These are phyloP conservation scores for Temnothorax ravouxi DNA, from an alignment of 2,888 invertebrate genomes.

Conservation along the genomic window DNA sequence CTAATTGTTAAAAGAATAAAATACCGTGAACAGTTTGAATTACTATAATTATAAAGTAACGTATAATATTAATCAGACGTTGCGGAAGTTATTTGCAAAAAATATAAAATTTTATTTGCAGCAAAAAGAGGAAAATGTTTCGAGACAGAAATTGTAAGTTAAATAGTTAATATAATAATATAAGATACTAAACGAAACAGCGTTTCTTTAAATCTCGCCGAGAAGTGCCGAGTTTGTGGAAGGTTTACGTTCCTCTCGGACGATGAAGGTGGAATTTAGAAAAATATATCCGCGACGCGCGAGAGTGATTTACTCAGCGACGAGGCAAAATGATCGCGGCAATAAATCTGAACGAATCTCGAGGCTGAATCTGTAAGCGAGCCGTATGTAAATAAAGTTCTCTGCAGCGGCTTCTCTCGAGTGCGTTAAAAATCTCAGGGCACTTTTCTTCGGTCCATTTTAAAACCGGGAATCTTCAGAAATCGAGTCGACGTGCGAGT, in stretches of 20 bases:
- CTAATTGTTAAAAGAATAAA: constrained; percentile 3
- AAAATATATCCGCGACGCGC: constrained; percentile 11
- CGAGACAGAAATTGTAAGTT: neutral
- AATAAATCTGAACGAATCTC: constrained; percentile 44
- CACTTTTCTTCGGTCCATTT: constrained; percentile 22
- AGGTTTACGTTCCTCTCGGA: neutral
- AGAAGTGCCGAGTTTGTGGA: neutral
- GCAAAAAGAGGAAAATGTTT: neutral
- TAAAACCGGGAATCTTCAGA: neutral
- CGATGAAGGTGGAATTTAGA: constrained; percentile 10
- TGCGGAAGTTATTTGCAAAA: neutral
- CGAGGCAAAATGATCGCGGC: constrained; percentile 40
- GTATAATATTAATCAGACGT: neutral
- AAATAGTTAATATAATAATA: constrained; percentile 8
- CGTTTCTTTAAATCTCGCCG: constrained; percentile 9
- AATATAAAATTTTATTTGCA: neutral
- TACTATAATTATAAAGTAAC: neutral
- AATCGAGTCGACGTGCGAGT: constrained; percentile 28
- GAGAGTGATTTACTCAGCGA: constrained; percentile 15
- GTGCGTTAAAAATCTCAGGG: constrained; percentile 38
- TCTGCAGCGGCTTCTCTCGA: constrained; percentile 7
- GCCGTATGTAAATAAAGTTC: constrained; percentile 40
- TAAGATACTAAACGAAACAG: neutral
- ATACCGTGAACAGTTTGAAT: neutral
- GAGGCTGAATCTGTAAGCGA: constrained; percentile 19